Evolutionary conservation across 2,888 invertebrate genomes (phyloP), one percentile per base, ranked within the genome.

Genomic region (Iphiclides podalirius): DNA sequence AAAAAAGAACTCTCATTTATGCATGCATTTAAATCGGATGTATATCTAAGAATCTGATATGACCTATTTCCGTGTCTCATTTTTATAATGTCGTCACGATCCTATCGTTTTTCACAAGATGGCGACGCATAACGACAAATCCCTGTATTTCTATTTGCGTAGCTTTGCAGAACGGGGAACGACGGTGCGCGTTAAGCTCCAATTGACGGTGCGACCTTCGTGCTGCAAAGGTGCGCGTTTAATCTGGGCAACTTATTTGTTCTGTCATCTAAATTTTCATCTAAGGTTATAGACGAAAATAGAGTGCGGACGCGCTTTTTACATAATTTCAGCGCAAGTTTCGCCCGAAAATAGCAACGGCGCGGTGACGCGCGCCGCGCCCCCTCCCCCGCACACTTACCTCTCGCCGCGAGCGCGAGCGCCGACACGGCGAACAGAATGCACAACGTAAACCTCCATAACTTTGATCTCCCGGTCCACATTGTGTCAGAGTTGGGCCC

Each of bases 291-390:
- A 63, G 76, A 84, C 81, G 74, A 79, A 87, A 88, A 88, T 87
- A 87, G 85, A 75, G 69, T 77, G 76, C 79, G 81, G 82, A 82
- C 80, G 79, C 75, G 84, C 83, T 87, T 89, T 89, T 89, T 89
- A 89, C 89, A 89, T 89, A 89, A 89, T 89, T 89, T 89, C 85
- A 86, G 83, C 87, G 84, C 87, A 86, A 84, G 87, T 83, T 80
- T 74, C 75, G 31, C 72, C 80, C 79, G 77, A 84, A 88, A 89
- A 89, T 89, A 89, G 87, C 77, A 61, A 60, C 75, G 70, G 66
- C 67, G 72, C 73, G 69, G 75, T 85, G 85, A 85, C 85, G 85
- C 81, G 80, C 77, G 73, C 68, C 63, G 69, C 68, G 71, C 67
- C 63, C 66, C 68, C 70, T 54, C 55, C 57, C 60, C 65, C 52